These are phyloP conservation scores for Drosophila vallismaia DNA, from an alignment of 2,888 invertebrate species.

Conservation along the genomic window DNA sequence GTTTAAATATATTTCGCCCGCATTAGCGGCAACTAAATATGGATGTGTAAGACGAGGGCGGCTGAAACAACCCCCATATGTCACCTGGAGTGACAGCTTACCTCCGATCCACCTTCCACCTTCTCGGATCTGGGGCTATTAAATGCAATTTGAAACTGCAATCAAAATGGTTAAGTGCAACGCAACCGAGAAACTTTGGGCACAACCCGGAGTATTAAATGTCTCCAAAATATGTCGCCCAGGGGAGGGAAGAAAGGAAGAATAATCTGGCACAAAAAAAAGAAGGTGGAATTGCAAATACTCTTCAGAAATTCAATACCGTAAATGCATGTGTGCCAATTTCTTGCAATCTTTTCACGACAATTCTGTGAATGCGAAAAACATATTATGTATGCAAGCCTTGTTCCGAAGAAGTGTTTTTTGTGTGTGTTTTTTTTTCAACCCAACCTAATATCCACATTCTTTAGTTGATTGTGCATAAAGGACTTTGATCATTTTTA, in stretches of 20 bases:
- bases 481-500: not conserved
- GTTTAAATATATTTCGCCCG: constrained; percentile 72
- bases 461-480: not conserved
- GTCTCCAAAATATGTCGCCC: constrained; percentile 44
- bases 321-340: not conserved
- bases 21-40: constrained; percentile 62
- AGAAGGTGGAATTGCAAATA: constrained; percentile 7
- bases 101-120: constrained; percentile 3
- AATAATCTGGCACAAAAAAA: not conserved
- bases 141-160: constrained; percentile 68
- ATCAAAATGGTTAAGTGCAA: constrained; percentile 54
- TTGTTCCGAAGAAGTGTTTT: too few relatives aligned
- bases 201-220: constrained; percentile 33
- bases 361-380: not conserved
- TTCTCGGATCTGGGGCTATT: constrained; percentile 34
- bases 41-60: constrained; percentile 22
- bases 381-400: not conserved
- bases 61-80: constrained; percentile 34
- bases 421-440: too few relatives aligned
- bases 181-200: constrained; percentile 35
- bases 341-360: not conserved
- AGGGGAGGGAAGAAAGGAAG: constrained; percentile 13
- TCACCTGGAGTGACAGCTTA: constrained; percentile 57
- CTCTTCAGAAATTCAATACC: constrained; percentile 2
- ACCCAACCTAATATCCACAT: not conserved